Conservation (phyloP, 1,140 invertebrate species). For the Cydia fagiglandana region DNA sequence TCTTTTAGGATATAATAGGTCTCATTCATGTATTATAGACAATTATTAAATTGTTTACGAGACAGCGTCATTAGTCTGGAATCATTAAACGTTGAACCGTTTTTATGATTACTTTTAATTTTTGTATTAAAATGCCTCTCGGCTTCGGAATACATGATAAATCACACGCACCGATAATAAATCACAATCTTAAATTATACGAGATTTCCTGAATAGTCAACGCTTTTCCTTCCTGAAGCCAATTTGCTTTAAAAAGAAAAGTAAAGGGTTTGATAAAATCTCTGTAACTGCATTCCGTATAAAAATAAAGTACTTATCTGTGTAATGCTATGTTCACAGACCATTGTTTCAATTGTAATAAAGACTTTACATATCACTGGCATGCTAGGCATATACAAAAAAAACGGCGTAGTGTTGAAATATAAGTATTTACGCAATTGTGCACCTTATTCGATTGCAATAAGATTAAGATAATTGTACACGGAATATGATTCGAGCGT, state of each 20-base stretch:
- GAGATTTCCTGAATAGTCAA: neutral
- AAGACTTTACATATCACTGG: neutral
- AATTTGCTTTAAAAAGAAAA: neutral
- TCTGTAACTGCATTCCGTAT: neutral
- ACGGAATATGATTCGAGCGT: neutral
- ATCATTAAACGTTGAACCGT: too few species aligned
- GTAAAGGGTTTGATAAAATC: neutral
- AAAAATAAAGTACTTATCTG: neutral
- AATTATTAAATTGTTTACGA: too few species aligned
- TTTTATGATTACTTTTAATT: too few species aligned
- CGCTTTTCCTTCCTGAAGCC: neutral
- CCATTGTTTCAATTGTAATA: neutral
- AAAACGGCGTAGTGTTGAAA: neutral
- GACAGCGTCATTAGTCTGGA: too few species aligned
- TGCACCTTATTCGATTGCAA: neutral
- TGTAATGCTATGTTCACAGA: neutral
- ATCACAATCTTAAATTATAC: neutral
- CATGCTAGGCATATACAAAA: neutral
- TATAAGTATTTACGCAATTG: neutral
- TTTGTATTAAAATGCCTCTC: too few species aligned
- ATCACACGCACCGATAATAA: too few species aligned
- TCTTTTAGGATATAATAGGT: too few species aligned
- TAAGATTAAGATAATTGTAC: neutral
- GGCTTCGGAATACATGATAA: too few species aligned
- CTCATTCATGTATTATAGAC: too few species aligned